Evolutionary conservation across 2,797 vertebrate genomes (phyloP), one percentile per base, ranked within the genome.

Genomic region (Galaxias olidus): DNA sequence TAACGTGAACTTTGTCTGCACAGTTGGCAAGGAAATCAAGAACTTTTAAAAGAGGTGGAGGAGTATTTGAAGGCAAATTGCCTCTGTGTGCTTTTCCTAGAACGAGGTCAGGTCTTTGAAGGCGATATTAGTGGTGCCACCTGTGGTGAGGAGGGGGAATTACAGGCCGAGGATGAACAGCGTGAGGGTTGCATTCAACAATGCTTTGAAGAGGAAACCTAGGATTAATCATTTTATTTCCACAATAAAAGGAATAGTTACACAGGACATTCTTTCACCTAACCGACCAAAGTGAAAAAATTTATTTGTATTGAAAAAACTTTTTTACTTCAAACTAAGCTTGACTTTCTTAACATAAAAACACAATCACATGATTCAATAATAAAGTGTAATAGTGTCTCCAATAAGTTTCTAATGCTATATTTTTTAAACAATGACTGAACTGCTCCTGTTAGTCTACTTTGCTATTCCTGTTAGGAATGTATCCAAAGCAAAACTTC

Each of bases 41-140:
- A 17, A 50, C 43, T 3, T 62, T 63, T 48, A 55, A 64, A 67
- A 3, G 10, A 41, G n/a, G 45, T 59, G 19, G 4, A n/a, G 13
- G 30, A 45, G 44, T 52, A 43, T 77, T 60, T 49, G 15, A 77
- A 77, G 67, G 56, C 1, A 2, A 46, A 45, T 14, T 6, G 17
- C 45, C 18, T n/a, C 48, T 15, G 18, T 58, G 44, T 50, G 30
- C 69, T 67, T 40, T 68, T 57, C 57, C 49, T 42, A 10, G 15
- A 75, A 50, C 11, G 19, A 59, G 11, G 66, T 50, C 51, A 18
- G 50, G 47, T 62, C 68, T 63, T 63, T 73, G 48, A 72, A 66
- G 56, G 44, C 18, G 10, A 67, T 71, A 83, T 68, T 70, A 61
- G 47, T 18, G 18, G 62, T 55, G 15, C 51, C 50, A 15, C 59